These are phyloP conservation scores for Phyllopteryx taeniolatus DNA, from an alignment of 2,113 vertebrate genomes.

Conservation along the genomic window DNA sequence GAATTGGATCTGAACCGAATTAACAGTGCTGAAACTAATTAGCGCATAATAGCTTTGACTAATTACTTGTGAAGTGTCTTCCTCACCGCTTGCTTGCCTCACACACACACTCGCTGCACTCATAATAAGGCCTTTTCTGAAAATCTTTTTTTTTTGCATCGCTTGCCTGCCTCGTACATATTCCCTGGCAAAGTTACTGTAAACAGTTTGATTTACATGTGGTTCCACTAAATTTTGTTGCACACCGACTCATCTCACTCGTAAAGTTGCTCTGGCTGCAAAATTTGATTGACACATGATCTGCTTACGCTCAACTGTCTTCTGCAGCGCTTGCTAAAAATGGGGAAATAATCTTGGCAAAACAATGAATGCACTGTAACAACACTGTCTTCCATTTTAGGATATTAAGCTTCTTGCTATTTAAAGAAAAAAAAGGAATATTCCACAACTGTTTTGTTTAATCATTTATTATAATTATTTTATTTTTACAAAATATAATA, in stretches of 20 bases:
- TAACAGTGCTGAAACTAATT: background rate
- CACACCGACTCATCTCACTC: background rate
- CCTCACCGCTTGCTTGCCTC: background rate
- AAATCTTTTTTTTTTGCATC: too few relatives aligned
- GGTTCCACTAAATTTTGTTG: background rate
- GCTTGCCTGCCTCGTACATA: too few relatives aligned
- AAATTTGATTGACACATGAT: background rate
- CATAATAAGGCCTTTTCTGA: too few relatives aligned
- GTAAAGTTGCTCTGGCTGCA: background rate
- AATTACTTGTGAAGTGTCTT: background rate
- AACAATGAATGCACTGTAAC: background rate
- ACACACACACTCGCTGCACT: too few relatives aligned
- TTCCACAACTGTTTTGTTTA: conserved; percentile 30
- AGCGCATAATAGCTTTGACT: background rate
- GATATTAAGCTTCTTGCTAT: background rate
- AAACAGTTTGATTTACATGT: too few relatives aligned
- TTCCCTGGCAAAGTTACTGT: too few relatives aligned
- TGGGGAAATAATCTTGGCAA: background rate
- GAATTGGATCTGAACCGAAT: too few relatives aligned
- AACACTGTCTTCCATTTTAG: background rate
- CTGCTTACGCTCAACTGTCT: background rate
- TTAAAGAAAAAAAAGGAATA: background rate
- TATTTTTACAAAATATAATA: conserved; percentile 69
- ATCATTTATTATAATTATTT: background rate
- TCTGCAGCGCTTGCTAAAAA: background rate